phyloP scores from a whole-genome alignment of 2,797 vertebrate species.

The Jordanella pulchra region DNA sequence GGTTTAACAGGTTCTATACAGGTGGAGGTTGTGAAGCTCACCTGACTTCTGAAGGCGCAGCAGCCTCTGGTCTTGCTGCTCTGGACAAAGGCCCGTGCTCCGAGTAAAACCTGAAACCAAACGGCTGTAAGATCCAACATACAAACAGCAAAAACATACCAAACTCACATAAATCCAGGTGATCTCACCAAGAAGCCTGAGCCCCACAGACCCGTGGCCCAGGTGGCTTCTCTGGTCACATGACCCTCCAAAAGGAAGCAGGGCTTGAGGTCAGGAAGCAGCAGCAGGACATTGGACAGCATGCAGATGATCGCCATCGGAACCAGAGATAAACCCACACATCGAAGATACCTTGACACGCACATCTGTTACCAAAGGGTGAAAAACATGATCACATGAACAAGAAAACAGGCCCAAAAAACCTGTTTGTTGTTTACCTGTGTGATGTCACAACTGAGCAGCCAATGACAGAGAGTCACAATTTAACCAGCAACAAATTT shows the following conservation, averaged over 20 bases:
- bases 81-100: conserved; percentile 60
- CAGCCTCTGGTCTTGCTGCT: conserved; percentile 67
- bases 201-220: conserved; percentile 78
- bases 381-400: not conserved
- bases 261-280: conserved; percentile 73
- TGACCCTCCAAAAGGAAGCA: conserved; percentile 75
- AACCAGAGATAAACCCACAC: conserved; percentile 66
- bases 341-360: conserved; percentile 64
- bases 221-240: conserved; percentile 76
- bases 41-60: conserved; percentile 74
- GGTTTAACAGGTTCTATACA: not conserved
- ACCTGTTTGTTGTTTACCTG: not conserved
- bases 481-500: not conserved
- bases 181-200: conserved; percentile 69
- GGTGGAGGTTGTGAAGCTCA: conserved; percentile 33
- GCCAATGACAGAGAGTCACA: not conserved
- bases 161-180: not conserved
- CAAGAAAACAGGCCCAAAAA: too few species aligned
- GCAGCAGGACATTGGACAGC: conserved; percentile 74
- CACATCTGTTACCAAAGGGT: conserved; percentile 68
- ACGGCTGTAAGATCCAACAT: not conserved
- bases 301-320: conserved; percentile 70
- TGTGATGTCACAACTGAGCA: not conserved
- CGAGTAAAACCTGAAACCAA: conserved; percentile 70
- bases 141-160: not conserved